Conservation (phyloP, 2,113 vertebrate species). For the Buteo buteo region DNA sequence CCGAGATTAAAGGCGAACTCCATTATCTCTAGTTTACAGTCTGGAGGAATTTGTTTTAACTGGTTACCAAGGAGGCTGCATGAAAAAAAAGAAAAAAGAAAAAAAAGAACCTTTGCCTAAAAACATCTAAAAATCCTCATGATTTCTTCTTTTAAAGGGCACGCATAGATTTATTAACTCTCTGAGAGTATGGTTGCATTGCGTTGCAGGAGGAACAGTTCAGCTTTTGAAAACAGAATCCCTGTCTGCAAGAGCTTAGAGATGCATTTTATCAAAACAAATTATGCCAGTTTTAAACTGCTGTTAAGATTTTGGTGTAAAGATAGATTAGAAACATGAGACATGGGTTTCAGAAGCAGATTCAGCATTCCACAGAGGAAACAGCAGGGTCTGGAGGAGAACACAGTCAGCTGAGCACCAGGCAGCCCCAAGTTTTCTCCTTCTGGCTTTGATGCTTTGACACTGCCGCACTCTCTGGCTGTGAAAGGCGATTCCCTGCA, state of each 20-base stretch:
- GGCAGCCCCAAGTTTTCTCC: not conserved
- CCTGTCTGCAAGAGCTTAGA: not conserved
- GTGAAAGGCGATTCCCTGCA: not conserved
- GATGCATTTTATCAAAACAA: not conserved
- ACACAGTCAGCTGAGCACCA: not conserved
- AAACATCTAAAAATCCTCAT: not conserved
- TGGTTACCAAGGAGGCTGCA: constrained; percentile 46
- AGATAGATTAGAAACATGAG: not conserved
- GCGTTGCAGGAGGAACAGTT: not conserved
- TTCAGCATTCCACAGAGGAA: not conserved
- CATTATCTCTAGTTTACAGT: constrained; percentile 62
- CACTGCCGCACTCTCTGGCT: not conserved
- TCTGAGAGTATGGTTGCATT: not conserved
- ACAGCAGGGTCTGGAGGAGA: not conserved
- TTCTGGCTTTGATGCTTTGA: not conserved
- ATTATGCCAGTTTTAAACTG: not conserved
- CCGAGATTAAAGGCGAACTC: constrained; percentile 63
- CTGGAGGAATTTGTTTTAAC: constrained; percentile 49
- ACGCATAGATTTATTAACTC: not conserved
- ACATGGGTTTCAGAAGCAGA: not conserved
- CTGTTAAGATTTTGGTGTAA: not conserved
- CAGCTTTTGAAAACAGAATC: not conserved
- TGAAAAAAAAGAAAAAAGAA: not conserved
- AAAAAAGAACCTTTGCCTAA: not conserved
- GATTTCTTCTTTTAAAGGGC: constrained; percentile 26